These are phyloP conservation scores for zebrafish (Danio rerio) DNA, from an alignment of 2,113 vertebrate species.

Conservation along the genomic window GRCz12tu NC_133188.1:40044001-40044500, in stretches of 20 bases:
- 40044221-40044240: not conserved
- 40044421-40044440: not conserved
- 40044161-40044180: not conserved
- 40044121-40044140: too few species aligned
- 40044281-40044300: not conserved
- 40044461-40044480: not conserved
- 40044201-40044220: not conserved
- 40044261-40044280: not conserved
- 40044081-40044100: not conserved
- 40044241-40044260: not conserved
- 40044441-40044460: conserved; percentile 2
- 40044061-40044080: not conserved
- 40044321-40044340: not conserved
- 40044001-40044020: too few species aligned
- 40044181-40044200: not conserved
- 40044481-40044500: conserved; percentile 12
- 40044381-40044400: not conserved
- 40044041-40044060: not conserved
- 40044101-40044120: too few species aligned
- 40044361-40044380: too few species aligned
- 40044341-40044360: not conserved
- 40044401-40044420: not conserved
- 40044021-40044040: too few species aligned
- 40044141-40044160: conserved; percentile 9
- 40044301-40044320: not conserved